A percentile compares a stretch with the other conserved stretches of the same genome.
These are phyloP conservation scores for Scleropages formosus DNA, from an alignment of 2,797 vertebrate genomes.

Conservation along the genomic window DNA sequence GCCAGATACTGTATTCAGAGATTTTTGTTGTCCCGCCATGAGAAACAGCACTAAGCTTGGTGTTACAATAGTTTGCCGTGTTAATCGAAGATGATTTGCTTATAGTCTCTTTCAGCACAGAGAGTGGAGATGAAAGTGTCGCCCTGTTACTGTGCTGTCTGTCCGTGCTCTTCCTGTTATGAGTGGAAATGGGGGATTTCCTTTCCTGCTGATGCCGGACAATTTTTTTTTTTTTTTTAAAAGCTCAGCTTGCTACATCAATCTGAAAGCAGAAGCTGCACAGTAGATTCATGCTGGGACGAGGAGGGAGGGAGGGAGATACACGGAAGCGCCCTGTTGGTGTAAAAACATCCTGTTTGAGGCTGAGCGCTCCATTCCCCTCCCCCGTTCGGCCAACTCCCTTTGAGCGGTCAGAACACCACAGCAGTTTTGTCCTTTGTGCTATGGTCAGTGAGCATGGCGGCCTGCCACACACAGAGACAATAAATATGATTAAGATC, in stretches of 20 bases:
- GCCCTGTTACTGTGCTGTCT: not conserved
- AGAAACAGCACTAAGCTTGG: not conserved
- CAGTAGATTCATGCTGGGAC: slow-evolving; percentile 32
- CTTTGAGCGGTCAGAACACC: not conserved
- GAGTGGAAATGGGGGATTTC: slow-evolving; percentile 70
- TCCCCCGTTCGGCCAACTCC: not conserved
- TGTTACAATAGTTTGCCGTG: not conserved
- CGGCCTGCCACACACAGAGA: not conserved
- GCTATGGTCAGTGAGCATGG: not conserved
- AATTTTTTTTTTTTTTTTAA: slow-evolving; percentile 23
- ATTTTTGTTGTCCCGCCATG: too few relatives aligned
- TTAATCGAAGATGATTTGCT: not conserved
- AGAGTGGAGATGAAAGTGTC: not conserved
- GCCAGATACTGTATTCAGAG: too few relatives aligned
- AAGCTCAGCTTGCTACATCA: slow-evolving; percentile 31
- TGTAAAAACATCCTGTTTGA: slow-evolving; percentile 40
- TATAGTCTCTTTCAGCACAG: slow-evolving; percentile 1
- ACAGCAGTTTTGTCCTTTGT: not conserved
- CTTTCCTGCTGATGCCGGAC: slow-evolving; percentile 54
- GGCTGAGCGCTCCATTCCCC: slow-evolving; percentile 17
- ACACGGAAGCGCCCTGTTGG: not conserved
- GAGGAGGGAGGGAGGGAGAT: slow-evolving; percentile 1
- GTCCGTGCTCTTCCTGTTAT: slow-evolving; percentile 41
- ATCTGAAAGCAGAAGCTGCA: slow-evolving; percentile 41
- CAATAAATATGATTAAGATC: not conserved